These are phyloP conservation scores for Phalacrocorax aristotelis DNA, from an alignment of 2,113 vertebrate species.

Conservation along the genomic window DNA sequence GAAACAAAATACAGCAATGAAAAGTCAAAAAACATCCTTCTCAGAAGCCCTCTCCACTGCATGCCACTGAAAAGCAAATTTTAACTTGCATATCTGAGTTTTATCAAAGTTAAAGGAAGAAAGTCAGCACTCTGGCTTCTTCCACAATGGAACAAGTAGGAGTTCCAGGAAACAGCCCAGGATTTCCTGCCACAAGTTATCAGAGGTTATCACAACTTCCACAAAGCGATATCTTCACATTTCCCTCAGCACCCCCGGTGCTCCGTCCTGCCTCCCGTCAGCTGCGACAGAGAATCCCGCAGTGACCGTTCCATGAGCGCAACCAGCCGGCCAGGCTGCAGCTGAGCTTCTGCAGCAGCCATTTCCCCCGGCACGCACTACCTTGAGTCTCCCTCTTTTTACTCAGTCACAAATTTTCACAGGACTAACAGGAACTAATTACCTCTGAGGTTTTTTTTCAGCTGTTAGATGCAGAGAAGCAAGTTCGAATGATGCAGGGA, in stretches of 20 bases:
- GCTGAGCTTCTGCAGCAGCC: background rate
- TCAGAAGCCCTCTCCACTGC: background rate
- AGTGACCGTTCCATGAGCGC: rapidly evolving
- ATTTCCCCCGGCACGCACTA: rapidly evolving
- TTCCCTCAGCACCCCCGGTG: rapidly evolving
- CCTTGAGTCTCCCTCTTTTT: background rate
- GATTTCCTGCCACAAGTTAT: background rate
- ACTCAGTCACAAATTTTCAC: background rate
- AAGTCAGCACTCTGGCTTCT: background rate
- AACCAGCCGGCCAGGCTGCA: rapidly evolving
- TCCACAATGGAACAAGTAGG: background rate
- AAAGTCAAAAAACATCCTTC: background rate
- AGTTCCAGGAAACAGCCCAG: background rate
- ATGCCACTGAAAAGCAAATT: background rate
- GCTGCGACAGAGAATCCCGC: rapidly evolving
- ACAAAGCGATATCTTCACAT: rapidly evolving
- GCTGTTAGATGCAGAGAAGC: rapidly evolving
- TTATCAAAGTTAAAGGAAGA: background rate
- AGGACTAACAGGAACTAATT: background rate
- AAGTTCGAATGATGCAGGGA: background rate
- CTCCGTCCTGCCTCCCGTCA: background rate
- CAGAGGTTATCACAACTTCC: background rate
- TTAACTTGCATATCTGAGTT: background rate
- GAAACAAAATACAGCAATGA: background rate
- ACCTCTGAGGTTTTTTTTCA: background rate